These are phyloP conservation scores for Otocyon megalotis DNA, from an alignment of 2,113 vertebrate species.

Conservation along the genomic window DNA sequence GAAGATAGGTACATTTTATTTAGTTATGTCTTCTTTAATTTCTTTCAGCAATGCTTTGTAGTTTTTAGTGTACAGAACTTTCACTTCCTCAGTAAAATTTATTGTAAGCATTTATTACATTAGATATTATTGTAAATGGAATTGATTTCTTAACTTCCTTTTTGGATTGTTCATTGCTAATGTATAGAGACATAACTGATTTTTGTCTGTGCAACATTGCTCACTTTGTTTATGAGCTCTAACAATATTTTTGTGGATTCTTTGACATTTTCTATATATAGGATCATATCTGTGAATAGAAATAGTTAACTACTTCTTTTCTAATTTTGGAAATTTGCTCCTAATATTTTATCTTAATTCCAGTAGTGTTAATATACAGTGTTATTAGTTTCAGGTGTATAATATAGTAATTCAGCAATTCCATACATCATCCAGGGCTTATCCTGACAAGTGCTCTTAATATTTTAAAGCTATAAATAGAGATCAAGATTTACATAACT, in stretches of 20 bases:
- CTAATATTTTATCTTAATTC: not conserved
- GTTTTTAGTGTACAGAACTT: not conserved
- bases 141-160: not conserved
- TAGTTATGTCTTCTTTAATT: conserved; percentile 17
- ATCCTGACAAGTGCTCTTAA: not conserved
- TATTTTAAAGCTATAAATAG: not conserved
- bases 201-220: not conserved
- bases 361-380: not conserved
- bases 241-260: not conserved
- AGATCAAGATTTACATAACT: not conserved
- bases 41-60: not conserved
- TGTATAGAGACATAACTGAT: not conserved
- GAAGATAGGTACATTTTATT: not conserved
- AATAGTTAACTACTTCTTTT: not conserved
- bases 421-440: not conserved
- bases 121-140: not conserved
- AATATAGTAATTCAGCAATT: not conserved
- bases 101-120: conserved; percentile 21
- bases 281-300: not conserved
- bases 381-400: not conserved
- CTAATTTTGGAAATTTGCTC: not conserved
- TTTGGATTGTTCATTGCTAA: not conserved
- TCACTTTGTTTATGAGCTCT: conserved; percentile 7
- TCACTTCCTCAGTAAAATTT: not conserved
- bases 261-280: not conserved